Evolutionary conservation across 2,888 invertebrate species (phyloP), one percentile per base, ranked within the genome.

Genomic region (Melinopterus prodromus): DNA sequence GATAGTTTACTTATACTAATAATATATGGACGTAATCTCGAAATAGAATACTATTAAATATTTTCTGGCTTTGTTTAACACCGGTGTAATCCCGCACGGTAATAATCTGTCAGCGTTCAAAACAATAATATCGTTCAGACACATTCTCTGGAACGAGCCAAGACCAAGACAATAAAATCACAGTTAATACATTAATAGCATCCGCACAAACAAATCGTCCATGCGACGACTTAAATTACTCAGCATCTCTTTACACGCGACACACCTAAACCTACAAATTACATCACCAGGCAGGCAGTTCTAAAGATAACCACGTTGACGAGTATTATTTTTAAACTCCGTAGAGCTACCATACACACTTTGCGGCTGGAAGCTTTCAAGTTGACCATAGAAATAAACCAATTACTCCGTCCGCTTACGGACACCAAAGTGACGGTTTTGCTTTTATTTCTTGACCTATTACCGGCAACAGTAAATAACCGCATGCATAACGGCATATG

Each of bases 151-250:
- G 53, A 53, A 53, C 53, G 53, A 12, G 53, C 53, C 53, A 53
- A 53, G 53, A 53, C 53, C 53, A 53, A 53, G 53, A 53, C 53
- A 53, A 53, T 53, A 53, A 53, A 53, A 53, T 53, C 53, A 53
- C 53, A 53, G 53, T 53, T 53, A 53, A 53, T 53, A 53, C 53
- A 53, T 53, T 53, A 53, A 53, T 53, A 53, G 53, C 53, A 53
- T 53, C 26, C 26, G 26, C 26, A 4, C 53, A 53, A 53, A 53
- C 53, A 53, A 53, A 12, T 12, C 53, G 7, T 53, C 9, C 12
- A 12, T 9, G 53, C 53, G 53, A 12, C 53, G 53, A 53, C 53
- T 7, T 53, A 53, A 53, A 53, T 53, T 53, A 53, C 53, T 53
- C 53, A 12, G 53, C 53, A 53, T 53, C 53, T 53, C 53, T 4